A percentile compares a stretch with the other conserved stretches of the same genome.
phyloP scores from a whole-genome alignment of 2,113 vertebrate species.

The Thermophis baileyi region DNA sequence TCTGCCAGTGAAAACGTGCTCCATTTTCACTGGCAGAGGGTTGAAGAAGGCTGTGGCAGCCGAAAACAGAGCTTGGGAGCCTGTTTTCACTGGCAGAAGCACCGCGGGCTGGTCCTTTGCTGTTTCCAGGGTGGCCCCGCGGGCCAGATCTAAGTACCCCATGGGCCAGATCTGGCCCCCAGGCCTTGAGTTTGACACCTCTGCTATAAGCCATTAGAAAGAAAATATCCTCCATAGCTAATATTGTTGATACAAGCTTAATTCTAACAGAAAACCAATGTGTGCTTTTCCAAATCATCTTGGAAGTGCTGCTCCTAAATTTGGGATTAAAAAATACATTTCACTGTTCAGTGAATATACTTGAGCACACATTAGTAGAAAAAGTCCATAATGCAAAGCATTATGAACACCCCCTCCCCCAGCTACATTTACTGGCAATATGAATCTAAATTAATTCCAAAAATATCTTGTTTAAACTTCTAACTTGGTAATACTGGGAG shows the following conservation, averaged over 20 bases:
- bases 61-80: too few species aligned
- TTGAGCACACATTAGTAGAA: slow-evolving; percentile 48
- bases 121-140: too few species aligned
- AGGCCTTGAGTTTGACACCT: too few species aligned
- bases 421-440: slow-evolving; percentile 63
- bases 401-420: slow-evolving; percentile 54
- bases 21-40: too few species aligned
- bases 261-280: slow-evolving; percentile 5
- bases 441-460: slow-evolving; percentile 51
- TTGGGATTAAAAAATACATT: slow-evolving; percentile 49
- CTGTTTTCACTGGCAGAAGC: too few species aligned
- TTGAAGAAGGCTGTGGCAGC: too few species aligned
- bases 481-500: slow-evolving; percentile 56
- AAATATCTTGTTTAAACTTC: slow-evolving; percentile 58
- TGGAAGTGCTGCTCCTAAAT: slow-evolving; percentile 49
- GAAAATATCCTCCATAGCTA: slow-evolving; percentile 1
- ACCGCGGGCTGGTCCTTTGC: too few species aligned
- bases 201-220: slow-evolving; percentile 2
- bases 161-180: too few species aligned
- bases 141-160: too few species aligned
- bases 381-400: slow-evolving; percentile 58
- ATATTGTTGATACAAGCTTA: slow-evolving; percentile 18
- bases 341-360: slow-evolving; percentile 35
- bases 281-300: slow-evolving; percentile 29
- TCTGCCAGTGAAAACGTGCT: too few species aligned